A percentile compares a stretch with the other conserved stretches of the same genome.
phyloP scores from a whole-genome alignment of 2,888 invertebrate genomes.

The Brenthis daphne region DNA sequence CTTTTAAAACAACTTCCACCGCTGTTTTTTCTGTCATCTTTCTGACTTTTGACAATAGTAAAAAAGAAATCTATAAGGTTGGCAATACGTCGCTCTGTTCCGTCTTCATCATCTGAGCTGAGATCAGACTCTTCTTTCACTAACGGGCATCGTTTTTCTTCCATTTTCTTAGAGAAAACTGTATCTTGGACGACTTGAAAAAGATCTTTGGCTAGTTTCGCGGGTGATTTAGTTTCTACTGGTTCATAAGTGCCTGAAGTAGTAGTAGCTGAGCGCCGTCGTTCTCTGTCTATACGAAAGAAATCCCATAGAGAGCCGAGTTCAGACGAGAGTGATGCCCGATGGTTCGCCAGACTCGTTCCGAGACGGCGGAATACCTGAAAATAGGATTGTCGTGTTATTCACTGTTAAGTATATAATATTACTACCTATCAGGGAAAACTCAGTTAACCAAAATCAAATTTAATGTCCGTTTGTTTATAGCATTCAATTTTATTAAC shows the following conservation, averaged over 20 bases:
- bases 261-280: constrained; percentile 54
- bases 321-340: constrained; percentile 72
- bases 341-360: constrained; percentile 68
- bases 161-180: constrained; percentile 62
- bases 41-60: constrained; percentile 76
- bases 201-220: constrained; percentile 68
- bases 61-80: constrained; percentile 78
- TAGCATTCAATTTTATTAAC: too few species aligned
- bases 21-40: constrained; percentile 70
- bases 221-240: constrained; percentile 65
- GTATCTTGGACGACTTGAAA: constrained; percentile 77
- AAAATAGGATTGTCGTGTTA: too few species aligned
- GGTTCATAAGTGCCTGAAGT: constrained; percentile 63
- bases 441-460: too few species aligned
- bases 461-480: too few species aligned
- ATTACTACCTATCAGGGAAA: too few species aligned
- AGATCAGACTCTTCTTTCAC: constrained; percentile 75
- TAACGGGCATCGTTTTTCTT: constrained; percentile 68
- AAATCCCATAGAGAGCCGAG: constrained; percentile 77
- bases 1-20: constrained; percentile 72
- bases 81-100: constrained; percentile 69
- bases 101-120: constrained; percentile 69
- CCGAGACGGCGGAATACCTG: constrained; percentile 76
- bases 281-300: constrained; percentile 62
- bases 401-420: too few species aligned